Percentiles rank a stretch among this genome's conserved stretches.
Evolutionary conservation across 2,797 vertebrate genomes (phyloP).

Genomic region (Pseudotriccus pelzelni): DNA sequence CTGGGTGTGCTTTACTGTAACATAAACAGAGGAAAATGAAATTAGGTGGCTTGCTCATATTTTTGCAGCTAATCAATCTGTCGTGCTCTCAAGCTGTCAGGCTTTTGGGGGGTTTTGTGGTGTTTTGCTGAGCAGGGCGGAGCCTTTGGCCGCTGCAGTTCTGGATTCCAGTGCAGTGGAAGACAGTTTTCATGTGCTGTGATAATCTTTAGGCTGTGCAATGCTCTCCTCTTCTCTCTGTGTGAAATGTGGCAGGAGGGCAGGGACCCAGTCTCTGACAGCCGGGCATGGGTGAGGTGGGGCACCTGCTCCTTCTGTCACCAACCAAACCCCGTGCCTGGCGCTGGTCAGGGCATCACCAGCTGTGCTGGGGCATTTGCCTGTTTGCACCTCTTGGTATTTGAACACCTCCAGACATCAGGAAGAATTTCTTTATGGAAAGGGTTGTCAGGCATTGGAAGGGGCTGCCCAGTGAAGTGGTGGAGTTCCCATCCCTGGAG

Average conservation of each 20-base stretch:
- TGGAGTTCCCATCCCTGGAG: too few species aligned
- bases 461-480: not conserved
- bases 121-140: not conserved
- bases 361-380: accelerated
- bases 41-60: constrained; percentile 8
- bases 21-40: constrained; percentile 13
- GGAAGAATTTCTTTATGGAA: not conserved
- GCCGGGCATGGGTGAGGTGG: not conserved
- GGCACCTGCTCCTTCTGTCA: not conserved
- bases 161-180: not conserved
- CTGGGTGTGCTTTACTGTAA: not conserved
- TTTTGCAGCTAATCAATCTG: constrained; percentile 39
- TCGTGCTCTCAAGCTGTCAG: not conserved
- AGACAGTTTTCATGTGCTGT: not conserved
- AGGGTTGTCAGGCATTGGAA: not conserved
- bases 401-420: not conserved
- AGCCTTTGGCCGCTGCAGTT: not conserved
- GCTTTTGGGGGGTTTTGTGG: not conserved
- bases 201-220: not conserved
- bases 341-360: accelerated
- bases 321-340: accelerated
- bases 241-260: not conserved
- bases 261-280: not conserved
- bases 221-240: not conserved
- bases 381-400: not conserved